phyloP scores from a whole-genome alignment of 2,113 vertebrate species.

The Mesitornis unicolor region DNA sequence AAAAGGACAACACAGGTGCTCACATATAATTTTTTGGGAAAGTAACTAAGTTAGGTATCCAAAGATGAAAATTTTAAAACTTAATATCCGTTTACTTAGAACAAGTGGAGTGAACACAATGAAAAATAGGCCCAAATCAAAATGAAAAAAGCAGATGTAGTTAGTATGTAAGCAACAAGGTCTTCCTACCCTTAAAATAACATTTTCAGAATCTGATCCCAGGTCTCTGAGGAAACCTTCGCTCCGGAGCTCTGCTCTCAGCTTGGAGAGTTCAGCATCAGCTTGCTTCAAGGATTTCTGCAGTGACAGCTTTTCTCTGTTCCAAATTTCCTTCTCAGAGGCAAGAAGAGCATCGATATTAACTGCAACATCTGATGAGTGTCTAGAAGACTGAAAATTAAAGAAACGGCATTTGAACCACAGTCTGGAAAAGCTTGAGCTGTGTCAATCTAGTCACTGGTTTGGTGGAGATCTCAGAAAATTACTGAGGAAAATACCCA shows the following conservation, averaged over 20 bases:
- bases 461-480: neutral
- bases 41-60: neutral
- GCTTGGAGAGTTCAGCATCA: slow-evolving; percentile 82
- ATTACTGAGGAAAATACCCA: neutral
- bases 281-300: slow-evolving; percentile 85
- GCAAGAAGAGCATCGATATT: slow-evolving; percentile 72
- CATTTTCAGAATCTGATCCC: slow-evolving; percentile 80
- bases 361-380: slow-evolving; percentile 41
- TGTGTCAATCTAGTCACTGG: neutral
- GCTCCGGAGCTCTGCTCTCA: slow-evolving; percentile 83
- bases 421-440: neutral
- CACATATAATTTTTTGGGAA: neutral
- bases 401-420: neutral
- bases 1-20: neutral
- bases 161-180: neutral
- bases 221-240: slow-evolving; percentile 82
- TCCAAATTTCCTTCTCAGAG: slow-evolving; percentile 86
- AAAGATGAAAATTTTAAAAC: neutral
- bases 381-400: slow-evolving; percentile 71
- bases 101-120: neutral
- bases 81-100: neutral
- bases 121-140: neutral
- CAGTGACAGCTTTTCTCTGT: slow-evolving; percentile 79
- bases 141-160: neutral
- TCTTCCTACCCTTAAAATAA: slow-evolving; percentile 81